Base-by-base conservation (phyloP, 2,113 vertebrate species). In the Puffinus mauretanicus region DNA sequence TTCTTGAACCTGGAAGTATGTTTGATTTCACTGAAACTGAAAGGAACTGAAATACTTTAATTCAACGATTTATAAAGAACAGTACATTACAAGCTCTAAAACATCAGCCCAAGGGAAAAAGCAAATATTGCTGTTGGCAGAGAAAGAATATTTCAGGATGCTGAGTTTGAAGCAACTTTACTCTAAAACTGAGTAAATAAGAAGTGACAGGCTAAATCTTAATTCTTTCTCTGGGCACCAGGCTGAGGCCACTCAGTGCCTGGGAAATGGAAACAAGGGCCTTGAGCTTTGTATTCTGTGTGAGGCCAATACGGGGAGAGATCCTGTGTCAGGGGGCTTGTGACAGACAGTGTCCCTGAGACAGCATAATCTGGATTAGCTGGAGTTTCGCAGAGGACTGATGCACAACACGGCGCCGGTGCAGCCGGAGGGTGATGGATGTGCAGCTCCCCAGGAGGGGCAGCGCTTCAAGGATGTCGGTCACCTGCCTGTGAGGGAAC, bases 141-240 rank as follows among this genome's bases (percentile, higher is more conserved):
- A 40, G 65, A 58, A 87, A 49, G 24, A 75, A 18, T 66, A 82
- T 49, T 75, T 87, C 60, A 88, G 16, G 36, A 79, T 77, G 52
- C 62, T 77, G 44, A 52, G 58, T 80, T 72, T 72, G 62, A 86
- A 91, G 52, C 49, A 60, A 10, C 88, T 90, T 86, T 86, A 44
- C 54, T 67, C 16, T 64, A 64, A 79, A 69, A 80, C 13, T 20
- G 44, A 54, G 34, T 80, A 88, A 96, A 88, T 72, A 76, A 83
- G 82, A 94, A 90, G 47, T 65, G 93, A 91, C 89, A 76, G 24
- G 52, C 44, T 92, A 76, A 94, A 80, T 95, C 76, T 82, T 90
- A 80, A 69, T 80, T 92, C 58, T 88, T 85, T 82, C 83, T 88
- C 32, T 64, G 52, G 54, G 82, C 91, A 38, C 10, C 5, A 51